These are phyloP conservation scores for Spea hammondii DNA, from an alignment of 2,797 vertebrate genomes.

Conservation along the genomic window DNA sequence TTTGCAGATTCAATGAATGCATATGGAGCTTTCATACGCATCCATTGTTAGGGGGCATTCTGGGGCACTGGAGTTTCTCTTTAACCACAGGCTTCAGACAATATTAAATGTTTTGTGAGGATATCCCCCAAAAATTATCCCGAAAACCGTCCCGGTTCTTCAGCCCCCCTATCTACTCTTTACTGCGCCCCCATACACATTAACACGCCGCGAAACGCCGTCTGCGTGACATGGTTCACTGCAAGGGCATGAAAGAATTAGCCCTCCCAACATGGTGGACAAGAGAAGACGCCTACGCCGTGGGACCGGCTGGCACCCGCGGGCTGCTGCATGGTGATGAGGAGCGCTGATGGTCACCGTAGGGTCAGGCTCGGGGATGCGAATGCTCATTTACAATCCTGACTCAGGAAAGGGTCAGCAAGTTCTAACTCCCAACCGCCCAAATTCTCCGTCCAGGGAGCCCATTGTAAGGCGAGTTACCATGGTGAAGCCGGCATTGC, in stretches of 20 bases:
- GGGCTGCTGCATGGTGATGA: constrained; percentile 15
- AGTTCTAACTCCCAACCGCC: constrained; percentile 63
- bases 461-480: constrained; percentile 60
- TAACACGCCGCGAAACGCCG: background rate
- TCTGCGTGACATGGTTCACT: constrained; percentile 13
- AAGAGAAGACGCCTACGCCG: constrained; percentile 19
- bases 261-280: constrained; percentile 11
- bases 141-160: too few relatives aligned
- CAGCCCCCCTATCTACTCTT: too few relatives aligned
- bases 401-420: constrained; percentile 72
- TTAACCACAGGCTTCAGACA: too few relatives aligned
- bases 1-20: too few relatives aligned
- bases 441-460: constrained; percentile 69
- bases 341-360: constrained; percentile 57
- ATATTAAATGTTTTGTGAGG: too few relatives aligned
- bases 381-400: constrained; percentile 74
- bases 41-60: too few relatives aligned
- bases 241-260: background rate
- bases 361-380: constrained; percentile 66
- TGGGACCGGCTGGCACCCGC: background rate
- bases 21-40: too few relatives aligned
- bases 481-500: constrained; percentile 70
- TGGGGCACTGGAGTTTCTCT: too few relatives aligned
- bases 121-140: too few relatives aligned
- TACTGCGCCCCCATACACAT: background rate